These are phyloP conservation scores for Pogonomyrmex californicus DNA, from an alignment of 1,140 invertebrate species.

Conservation along the genomic window DNA sequence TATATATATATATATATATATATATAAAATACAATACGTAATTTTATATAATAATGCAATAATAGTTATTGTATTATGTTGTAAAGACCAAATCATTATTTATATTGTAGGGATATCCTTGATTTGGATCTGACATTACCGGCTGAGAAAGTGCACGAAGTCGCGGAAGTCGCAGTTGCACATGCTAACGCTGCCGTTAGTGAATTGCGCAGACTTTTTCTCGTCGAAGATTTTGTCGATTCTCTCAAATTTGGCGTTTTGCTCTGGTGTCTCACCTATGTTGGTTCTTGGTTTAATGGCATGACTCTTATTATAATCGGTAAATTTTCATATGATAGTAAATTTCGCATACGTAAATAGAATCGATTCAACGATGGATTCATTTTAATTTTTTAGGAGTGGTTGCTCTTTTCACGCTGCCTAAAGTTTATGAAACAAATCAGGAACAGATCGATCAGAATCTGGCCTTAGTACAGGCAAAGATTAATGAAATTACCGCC, in stretches of 20 bases:
- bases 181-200: constrained; percentile 93
- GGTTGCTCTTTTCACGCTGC: constrained; percentile 97
- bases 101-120: constrained; percentile 92
- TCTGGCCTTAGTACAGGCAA: constrained; percentile 94
- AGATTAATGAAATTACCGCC: constrained; percentile 95
- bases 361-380: constrained; percentile 65
- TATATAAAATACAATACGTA: no score
- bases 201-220: constrained; percentile 96
- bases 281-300: constrained; percentile 99
- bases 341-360: not conserved
- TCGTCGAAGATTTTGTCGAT: constrained; percentile 98
- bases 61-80: no score
- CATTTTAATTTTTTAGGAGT: constrained; percentile 90
- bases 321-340: constrained; percentile 85
- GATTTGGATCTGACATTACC: constrained; percentile 95
- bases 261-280: constrained; percentile 97
- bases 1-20: no score
- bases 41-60: no score
- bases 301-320: constrained; percentile 98
- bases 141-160: constrained; percentile 95
- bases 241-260: constrained; percentile 97
- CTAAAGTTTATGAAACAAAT: constrained; percentile 99
- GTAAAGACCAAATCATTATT: not conserved
- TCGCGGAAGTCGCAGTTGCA: constrained; percentile 93
- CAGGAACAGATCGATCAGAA: constrained; percentile 98